Conservation (phyloP, 2,888 invertebrate genomes). For the Ophion ventricosus region DNA sequence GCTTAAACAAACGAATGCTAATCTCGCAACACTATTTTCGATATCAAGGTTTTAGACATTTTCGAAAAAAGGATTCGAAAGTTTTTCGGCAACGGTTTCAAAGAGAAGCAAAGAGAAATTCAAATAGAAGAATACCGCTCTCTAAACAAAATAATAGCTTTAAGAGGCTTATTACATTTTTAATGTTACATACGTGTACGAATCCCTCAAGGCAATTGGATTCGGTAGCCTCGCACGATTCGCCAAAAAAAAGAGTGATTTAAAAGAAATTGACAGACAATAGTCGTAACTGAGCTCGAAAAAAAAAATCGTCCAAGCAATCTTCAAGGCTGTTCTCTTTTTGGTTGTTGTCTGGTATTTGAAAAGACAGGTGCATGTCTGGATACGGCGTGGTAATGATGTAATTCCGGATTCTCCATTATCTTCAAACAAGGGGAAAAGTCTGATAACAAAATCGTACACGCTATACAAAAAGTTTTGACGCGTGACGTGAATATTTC, state of each 20-base stretch:
- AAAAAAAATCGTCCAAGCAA: slow-evolving; percentile 15
- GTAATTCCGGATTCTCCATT: not conserved
- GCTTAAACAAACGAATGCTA: slow-evolving; percentile 31
- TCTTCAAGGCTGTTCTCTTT: slow-evolving; percentile 6
- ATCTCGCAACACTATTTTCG: slow-evolving; percentile 58
- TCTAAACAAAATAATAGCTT: slow-evolving; percentile 31
- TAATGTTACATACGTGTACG: slow-evolving; percentile 26
- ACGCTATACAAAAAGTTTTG: not conserved
- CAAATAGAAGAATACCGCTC: not conserved
- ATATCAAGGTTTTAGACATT: slow-evolving; percentile 57
- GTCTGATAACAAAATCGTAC: not conserved
- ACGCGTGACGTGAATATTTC: not conserved
- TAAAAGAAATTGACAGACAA: slow-evolving; percentile 9
- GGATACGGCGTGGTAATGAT: not conserved
- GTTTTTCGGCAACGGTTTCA: slow-evolving; percentile 27
- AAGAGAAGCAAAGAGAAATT: not conserved
- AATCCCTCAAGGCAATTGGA: slow-evolving; percentile 34
- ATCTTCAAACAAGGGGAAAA: not conserved
- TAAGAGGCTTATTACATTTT: slow-evolving; percentile 55
- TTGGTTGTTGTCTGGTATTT: not conserved
- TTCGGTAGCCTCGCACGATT: slow-evolving; percentile 37
- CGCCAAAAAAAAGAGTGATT: slow-evolving; percentile 5
- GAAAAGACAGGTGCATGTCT: slow-evolving; percentile 12
- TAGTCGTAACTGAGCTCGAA: not conserved
- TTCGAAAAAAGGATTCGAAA: slow-evolving; percentile 37